Evolutionary conservation across 2,113 vertebrate species (phyloP).

Genomic region (Lasiurus borealis): DNA sequence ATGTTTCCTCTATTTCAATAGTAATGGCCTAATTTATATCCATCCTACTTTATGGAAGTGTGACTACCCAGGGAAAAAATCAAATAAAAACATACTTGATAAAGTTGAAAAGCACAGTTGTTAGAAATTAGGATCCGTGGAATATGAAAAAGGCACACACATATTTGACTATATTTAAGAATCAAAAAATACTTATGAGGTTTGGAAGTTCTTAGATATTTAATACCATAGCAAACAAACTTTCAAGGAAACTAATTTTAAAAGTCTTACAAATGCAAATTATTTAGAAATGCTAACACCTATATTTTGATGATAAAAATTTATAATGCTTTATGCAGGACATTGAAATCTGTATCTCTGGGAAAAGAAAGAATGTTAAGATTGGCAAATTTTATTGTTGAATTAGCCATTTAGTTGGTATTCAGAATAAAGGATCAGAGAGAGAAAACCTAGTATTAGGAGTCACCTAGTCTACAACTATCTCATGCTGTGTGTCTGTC

Average conservation of each 20-base stretch:
- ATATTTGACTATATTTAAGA: neutral
- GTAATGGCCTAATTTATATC: conserved; percentile 65
- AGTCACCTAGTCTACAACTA: neutral
- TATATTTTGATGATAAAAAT: neutral
- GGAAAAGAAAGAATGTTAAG: neutral
- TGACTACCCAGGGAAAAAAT: conserved; percentile 55
- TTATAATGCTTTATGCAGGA: neutral
- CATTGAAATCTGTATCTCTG: neutral
- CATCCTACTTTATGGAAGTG: conserved; percentile 46
- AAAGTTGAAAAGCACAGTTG: conserved; percentile 45
- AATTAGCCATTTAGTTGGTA: conserved; percentile 56
- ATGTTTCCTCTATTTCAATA: conserved; percentile 45
- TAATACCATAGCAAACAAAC: neutral
- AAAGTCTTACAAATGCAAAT: conserved; percentile 2
- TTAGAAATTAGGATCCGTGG: neutral
- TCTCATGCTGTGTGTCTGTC: conserved; percentile 40
- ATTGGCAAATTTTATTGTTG: neutral
- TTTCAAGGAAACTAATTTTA: conserved; percentile 32
- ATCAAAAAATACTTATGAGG: neutral
- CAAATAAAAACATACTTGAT: conserved; percentile 64
- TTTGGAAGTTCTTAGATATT: neutral
- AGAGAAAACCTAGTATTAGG: neutral
- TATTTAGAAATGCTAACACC: conserved; percentile 28
- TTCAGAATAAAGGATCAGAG: neutral
- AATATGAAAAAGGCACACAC: neutral